Evolutionary conservation across 2,888 invertebrate species (phyloP).

Genomic region (Eugnorisma glareosa): DNA sequence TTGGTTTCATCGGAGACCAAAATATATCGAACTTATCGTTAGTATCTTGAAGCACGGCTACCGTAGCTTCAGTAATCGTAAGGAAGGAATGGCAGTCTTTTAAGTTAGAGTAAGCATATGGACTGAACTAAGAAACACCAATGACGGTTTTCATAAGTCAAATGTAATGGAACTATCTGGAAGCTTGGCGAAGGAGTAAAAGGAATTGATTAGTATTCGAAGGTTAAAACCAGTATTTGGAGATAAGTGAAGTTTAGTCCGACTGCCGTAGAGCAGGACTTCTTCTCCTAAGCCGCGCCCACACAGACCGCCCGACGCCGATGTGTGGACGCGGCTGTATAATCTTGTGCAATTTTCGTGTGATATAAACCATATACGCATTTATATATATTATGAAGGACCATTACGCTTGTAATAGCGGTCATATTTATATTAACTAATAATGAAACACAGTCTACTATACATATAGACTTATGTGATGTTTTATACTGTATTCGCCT

Average conservation of each 20-base stretch:
- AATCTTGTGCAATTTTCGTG: constrained; percentile 56
- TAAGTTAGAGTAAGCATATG: constrained; percentile 10
- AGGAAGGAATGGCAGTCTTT: constrained; percentile 6
- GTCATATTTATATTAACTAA: constrained; percentile 16
- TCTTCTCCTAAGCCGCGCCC: constrained; percentile 12
- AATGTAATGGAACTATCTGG: constrained; percentile 5
- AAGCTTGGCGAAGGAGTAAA: constrained; percentile 17
- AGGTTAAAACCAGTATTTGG: constrained; percentile 6
- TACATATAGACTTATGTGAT: constrained; percentile 42
- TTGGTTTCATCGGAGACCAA: constrained; percentile 12
- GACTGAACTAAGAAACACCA: constrained; percentile 17
- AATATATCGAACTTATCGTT: constrained; percentile 13
- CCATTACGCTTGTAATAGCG: constrained; percentile 56
- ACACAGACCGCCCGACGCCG: constrained; percentile 2
- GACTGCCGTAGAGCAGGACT: constrained; percentile 23
- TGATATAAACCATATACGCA: constrained; percentile 37
- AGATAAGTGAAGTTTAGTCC: neutral
- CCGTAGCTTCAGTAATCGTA: neutral
- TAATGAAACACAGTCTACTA: constrained; percentile 31
- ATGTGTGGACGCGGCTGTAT: constrained; percentile 24
- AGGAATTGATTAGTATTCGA: constrained; percentile 28
- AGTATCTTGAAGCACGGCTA: constrained; percentile 10
- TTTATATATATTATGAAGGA: constrained; percentile 29
- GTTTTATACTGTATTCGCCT: constrained; percentile 40
- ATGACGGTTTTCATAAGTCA: neutral